Percentiles rank a stretch among this genome's conserved stretches.
Conservation (phyloP, 2,888 invertebrate species). For the Nemoura dubitans region DNA sequence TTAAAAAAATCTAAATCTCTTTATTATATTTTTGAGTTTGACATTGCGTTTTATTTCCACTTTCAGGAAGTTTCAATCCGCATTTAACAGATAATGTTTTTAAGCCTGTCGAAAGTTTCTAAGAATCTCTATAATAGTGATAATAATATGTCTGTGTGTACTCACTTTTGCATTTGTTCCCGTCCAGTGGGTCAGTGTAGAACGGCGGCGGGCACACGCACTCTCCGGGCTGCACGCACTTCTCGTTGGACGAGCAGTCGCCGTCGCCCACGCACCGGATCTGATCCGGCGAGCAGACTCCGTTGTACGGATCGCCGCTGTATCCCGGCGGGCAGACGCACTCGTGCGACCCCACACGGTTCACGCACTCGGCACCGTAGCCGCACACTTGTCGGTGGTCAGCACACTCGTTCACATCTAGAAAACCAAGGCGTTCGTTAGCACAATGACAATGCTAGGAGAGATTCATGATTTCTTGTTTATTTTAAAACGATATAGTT, state of each 20-base stretch:
- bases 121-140: too few relatives aligned
- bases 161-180: slow-evolving; percentile 85
- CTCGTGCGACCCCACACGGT: slow-evolving; percentile 78
- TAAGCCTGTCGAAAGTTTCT: too few relatives aligned
- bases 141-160: too few relatives aligned
- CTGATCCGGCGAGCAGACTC: slow-evolving; percentile 83
- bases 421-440: background rate
- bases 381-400: slow-evolving; percentile 82
- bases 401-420: slow-evolving; percentile 83
- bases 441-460: background rate
- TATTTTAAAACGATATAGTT: too few relatives aligned
- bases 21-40: too few relatives aligned
- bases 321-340: slow-evolving; percentile 86
- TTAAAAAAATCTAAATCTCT: too few relatives aligned
- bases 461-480: background rate
- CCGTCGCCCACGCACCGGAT: slow-evolving; percentile 82
- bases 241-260: slow-evolving; percentile 87
- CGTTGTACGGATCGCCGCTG: slow-evolving; percentile 82
- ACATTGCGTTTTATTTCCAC: too few relatives aligned
- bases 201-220: slow-evolving; percentile 92
- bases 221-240: slow-evolving; percentile 90
- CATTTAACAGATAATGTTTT: too few relatives aligned
- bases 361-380: slow-evolving; percentile 86
- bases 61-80: too few relatives aligned
- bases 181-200: slow-evolving; percentile 82